Conservation (phyloP, 2,113 vertebrate species). For the Kryptolebias marmoratus region DNA sequence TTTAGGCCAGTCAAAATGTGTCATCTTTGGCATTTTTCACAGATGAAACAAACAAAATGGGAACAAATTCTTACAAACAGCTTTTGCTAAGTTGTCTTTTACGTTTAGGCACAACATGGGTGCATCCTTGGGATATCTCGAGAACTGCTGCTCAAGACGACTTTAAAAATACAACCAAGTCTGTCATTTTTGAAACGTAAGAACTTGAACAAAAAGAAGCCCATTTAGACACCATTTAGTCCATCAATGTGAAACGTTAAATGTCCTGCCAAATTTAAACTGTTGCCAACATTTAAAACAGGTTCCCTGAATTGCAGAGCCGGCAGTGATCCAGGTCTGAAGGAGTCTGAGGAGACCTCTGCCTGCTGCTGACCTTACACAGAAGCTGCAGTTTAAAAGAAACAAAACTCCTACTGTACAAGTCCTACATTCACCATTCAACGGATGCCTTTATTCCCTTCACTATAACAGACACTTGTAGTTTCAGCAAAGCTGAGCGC, state of each 20-base stretch:
- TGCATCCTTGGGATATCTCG: too few relatives aligned
- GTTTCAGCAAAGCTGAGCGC: slow-evolving; percentile 18
- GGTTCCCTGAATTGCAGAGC: slow-evolving; percentile 20
- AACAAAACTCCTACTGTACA: slow-evolving; percentile 61
- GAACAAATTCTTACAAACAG: too few relatives aligned
- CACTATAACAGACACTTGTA: slow-evolving; percentile 24
- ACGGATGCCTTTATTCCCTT: slow-evolving; percentile 35
- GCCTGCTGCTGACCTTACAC: slow-evolving; percentile 22
- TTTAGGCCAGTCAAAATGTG: too few relatives aligned
- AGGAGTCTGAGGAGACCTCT: slow-evolving; percentile 30
- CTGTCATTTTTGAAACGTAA: not conserved
- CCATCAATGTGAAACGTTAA: slow-evolving; percentile 27
- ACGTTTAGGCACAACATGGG: too few relatives aligned
- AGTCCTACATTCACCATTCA: slow-evolving; percentile 41
- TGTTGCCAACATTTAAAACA: slow-evolving; percentile 36
- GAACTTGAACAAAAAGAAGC: not conserved
- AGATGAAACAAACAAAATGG: too few relatives aligned
- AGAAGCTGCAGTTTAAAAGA: slow-evolving; percentile 29
- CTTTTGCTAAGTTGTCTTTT: too few relatives aligned
- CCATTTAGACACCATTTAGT: slow-evolving; percentile 1
- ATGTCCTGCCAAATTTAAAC: slow-evolving; percentile 40
- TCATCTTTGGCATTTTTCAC: too few relatives aligned
- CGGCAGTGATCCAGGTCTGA: slow-evolving; percentile 40
- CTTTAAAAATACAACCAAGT: not conserved
- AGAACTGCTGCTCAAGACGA: too few relatives aligned